Base-by-base conservation (phyloP, 92 coral and sea anemone species). In the Phenganax stokvisi region DNA sequence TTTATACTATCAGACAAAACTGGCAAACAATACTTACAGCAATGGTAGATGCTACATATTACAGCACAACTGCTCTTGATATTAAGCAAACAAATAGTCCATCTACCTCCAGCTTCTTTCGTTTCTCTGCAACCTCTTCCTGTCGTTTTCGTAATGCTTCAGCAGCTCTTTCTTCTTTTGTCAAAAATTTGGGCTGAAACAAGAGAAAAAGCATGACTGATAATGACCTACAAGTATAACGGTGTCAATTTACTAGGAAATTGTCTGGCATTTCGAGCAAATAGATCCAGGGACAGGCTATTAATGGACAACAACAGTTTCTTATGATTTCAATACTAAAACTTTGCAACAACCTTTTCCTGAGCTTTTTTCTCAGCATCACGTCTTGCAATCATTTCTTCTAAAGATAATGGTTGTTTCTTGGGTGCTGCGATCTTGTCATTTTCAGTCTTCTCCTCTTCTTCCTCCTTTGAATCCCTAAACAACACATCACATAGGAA, bases 351-450 rank as follows among this genome's bases (percentile, higher is more conserved):
- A 17, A 75, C 85, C 92, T 94, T 94, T 77, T 94, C 98, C 61
- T 80, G 91, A 12, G 98, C 98, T 77, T 94, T 94, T 80, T 89
- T 94, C 83, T 94, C 98, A 54, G 98, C 98, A 67, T 94, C 98
- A 60, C 98, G 86, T 87, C 92, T 91, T 12, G 98, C 98, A 81
- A 94, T 94, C 98, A 94, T 94, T 81, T 94, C 98, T 84, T 94
- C 98, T 47, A 94, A 79, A 20, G 98, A 94, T 65, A 94, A 81
- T 27, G 98, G 98, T 92, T 94, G 87, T 44, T 17, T 85, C 55
- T 55, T 51, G 44, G 56, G 84, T 11, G 65, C 67, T 58, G 15
- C 53, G 37, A 86, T 85, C 86, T 91, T 52, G 54, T 76, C 81
- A 61, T 92, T 89, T 30, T 83, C 86, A 51, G 83, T 82, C 56